Conservation (phyloP, 2,113 vertebrate species). For the Lethenteron reissneri region DNA sequence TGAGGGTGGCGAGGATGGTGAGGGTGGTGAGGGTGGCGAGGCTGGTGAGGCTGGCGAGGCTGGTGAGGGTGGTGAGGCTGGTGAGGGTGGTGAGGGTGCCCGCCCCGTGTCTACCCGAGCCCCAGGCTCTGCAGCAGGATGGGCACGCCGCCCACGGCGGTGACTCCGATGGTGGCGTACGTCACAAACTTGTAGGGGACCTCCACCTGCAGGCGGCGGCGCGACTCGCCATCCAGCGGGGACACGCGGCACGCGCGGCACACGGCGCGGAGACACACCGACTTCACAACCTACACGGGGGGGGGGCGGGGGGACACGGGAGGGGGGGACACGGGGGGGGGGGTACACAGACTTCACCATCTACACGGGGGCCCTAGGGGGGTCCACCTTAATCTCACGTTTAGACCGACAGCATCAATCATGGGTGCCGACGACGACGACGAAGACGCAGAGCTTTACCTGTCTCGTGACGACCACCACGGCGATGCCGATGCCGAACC, state of each 20-base stretch:
- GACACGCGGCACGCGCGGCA: conserved; percentile 32
- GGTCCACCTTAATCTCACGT: not conserved
- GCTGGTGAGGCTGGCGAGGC: no score
- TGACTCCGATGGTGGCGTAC: conserved; percentile 43
- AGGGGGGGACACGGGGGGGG: conserved; percentile 25
- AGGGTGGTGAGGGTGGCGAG: no score
- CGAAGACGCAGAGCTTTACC: not conserved
- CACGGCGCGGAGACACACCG: conserved; percentile 25
- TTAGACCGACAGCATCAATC: no score
- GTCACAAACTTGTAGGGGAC: conserved; percentile 71
- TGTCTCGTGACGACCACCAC: conserved; percentile 35
- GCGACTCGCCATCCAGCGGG: conserved; percentile 22
- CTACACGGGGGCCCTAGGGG: not conserved
- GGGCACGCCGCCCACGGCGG: conserved; percentile 39
- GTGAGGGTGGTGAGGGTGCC: no score
- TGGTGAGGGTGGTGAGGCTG: no score
- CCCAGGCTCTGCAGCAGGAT: conserved; percentile 35
- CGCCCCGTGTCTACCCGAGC: conserved; percentile 13
- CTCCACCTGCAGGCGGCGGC: conserved; percentile 47
- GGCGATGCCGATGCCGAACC: conserved; percentile 29
- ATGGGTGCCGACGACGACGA: no score
- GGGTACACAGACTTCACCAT: not conserved
- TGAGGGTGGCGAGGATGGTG: no score
- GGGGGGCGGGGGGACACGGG: conserved; percentile 14
- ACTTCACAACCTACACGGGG: conserved; percentile 20